Evolutionary conservation across 1,140 invertebrate genomes (phyloP).

Genomic region (Sycophila sp.): DNA sequence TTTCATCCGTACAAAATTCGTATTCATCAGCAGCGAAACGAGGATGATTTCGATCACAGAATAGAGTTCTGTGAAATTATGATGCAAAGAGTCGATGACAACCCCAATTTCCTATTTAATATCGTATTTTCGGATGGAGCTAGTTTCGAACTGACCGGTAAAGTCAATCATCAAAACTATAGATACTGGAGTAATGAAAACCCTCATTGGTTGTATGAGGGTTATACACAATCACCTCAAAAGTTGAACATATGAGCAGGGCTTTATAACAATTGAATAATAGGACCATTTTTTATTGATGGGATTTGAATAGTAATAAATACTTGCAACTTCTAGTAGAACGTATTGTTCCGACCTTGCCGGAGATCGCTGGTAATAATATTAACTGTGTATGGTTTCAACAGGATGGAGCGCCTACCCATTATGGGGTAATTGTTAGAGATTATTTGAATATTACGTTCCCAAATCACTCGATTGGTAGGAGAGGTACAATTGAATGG

Average conservation of each 20-base stretch:
- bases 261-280: conserved; percentile 45
- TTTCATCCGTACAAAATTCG: no score
- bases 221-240: conserved; percentile 45
- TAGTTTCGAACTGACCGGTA: conserved; percentile 46
- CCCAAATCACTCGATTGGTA: conserved; percentile 59
- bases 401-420: conserved; percentile 59
- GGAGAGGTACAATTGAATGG: conserved; percentile 57
- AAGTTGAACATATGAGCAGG: conserved; percentile 53
- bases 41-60: conserved; percentile 35
- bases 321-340: neutral
- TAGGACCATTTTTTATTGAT: conserved; percentile 48
- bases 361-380: neutral
- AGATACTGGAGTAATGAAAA: conserved; percentile 50
- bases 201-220: conserved; percentile 41
- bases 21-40: conserved; percentile 35
- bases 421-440: conserved; percentile 49
- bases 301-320: conserved; percentile 1
- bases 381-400: neutral
- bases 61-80: conserved; percentile 38
- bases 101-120: conserved; percentile 40
- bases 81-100: conserved; percentile 35
- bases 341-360: neutral
- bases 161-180: conserved; percentile 42
- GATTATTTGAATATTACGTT: conserved; percentile 52
- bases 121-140: conserved; percentile 48